A percentile compares a stretch with the other conserved stretches of the same genome.
Conservation (phyloP, 2,113 vertebrate species). For the Microtus ochrogaster region DNA sequence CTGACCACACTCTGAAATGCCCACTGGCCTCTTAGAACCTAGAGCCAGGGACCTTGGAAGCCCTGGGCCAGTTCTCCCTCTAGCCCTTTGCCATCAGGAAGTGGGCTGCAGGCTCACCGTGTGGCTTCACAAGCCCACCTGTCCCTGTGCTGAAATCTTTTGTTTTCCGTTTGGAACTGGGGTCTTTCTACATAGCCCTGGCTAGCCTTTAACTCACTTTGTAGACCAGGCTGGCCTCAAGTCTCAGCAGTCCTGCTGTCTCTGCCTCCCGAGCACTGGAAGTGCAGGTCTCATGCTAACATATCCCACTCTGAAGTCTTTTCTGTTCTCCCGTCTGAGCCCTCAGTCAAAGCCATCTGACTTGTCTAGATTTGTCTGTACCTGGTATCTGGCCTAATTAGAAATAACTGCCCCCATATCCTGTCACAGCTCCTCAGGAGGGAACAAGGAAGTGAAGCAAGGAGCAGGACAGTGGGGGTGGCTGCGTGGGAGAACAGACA, state of each 20-base stretch:
- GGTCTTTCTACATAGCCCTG: too few relatives aligned
- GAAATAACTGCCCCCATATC: not conserved
- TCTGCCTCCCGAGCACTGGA: not conserved
- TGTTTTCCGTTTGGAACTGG: not conserved
- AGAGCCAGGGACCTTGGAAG: not conserved
- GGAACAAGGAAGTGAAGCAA: not conserved
- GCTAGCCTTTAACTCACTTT: too few relatives aligned
- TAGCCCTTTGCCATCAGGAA: not conserved
- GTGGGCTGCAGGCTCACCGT: not conserved
- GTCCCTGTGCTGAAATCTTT: not conserved
- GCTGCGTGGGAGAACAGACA: not conserved
- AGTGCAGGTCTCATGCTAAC: not conserved
- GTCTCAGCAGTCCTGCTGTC: not conserved
- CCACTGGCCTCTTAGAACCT: not conserved
- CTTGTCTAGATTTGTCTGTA: not conserved
- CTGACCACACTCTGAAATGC: slow-evolving; percentile 5
- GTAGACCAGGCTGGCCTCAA: not conserved
- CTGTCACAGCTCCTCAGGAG: not conserved
- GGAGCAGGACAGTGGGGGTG: not conserved
- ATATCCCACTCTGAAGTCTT: not conserved
- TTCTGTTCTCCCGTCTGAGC: not conserved
- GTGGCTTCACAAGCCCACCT: not conserved
- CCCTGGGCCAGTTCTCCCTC: not conserved
- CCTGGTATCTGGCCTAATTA: not conserved
- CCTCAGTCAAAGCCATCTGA: not conserved